Base-by-base conservation (phyloP, 2,888 invertebrate species). In the Pardosa pseudoannulata region DNA sequence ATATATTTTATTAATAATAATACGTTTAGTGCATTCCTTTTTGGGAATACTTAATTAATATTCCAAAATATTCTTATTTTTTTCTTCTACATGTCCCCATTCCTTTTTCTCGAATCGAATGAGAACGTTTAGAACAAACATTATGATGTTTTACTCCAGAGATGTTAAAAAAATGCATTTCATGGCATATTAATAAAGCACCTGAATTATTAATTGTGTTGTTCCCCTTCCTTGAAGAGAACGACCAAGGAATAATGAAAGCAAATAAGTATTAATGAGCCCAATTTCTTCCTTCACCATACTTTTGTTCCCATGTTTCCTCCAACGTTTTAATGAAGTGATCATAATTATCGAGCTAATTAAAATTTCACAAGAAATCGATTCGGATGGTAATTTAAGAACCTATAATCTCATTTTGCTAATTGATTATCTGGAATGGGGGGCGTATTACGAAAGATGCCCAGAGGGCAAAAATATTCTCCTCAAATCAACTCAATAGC, bases 301-400 rank as follows among this genome's bases (percentile, higher is more conserved):
- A 56, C 19, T 23, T 56, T 19, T 56, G 19, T 56, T 23, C 56
- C 56, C 56, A 56, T 56, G 56, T 23, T 56, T 56, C 23, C 23
- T 56, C 0, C 56, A 56, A 56, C 3, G 56, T 23, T 56, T 56
- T 56, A 23, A 56, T 56, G 56, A 56, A 56, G 56, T 56, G 23
- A 56, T 56, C 56, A 56, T 56, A 56, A 56, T 56, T 56, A 56
- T 56, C 23, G 23, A 23, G 56, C 23, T 56, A 56, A 56, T 56
- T 56, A 56, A 56, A 56, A 56, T 56, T 56, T 56, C 56, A 56
- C 23, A 56, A 56, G 56, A 56, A 56, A 56, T 56, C 56, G 56
- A 56, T 56, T 56, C 5, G 5, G 23, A 56, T 23, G 56, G 56
- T 56, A 56, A 56, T 56, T 56, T 56, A 56, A 56, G 56, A 56